These are phyloP conservation scores for Gallinago undulata DNA, from an alignment of 2,113 vertebrate species.

Conservation along the genomic window DNA sequence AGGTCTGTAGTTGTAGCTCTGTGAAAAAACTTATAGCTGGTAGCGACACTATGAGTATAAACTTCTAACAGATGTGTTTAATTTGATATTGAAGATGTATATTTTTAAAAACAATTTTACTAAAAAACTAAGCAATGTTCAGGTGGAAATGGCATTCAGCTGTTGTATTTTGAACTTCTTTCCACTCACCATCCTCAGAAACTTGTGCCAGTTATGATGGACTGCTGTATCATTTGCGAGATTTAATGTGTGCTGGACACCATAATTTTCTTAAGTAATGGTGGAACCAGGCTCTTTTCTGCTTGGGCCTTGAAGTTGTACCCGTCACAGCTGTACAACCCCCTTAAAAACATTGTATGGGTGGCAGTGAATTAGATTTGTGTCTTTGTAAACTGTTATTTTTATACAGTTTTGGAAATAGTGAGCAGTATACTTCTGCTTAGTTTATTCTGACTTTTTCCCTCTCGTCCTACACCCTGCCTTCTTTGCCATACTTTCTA, in stretches of 20 bases:
- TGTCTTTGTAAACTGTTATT: neutral
- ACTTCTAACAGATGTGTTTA: neutral
- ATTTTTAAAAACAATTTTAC: neutral
- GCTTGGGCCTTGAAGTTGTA: neutral
- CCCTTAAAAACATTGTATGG: neutral
- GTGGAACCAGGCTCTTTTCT: neutral
- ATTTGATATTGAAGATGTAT: neutral
- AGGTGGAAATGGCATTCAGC: neutral
- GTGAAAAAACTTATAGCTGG: neutral
- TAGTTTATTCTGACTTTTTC: neutral
- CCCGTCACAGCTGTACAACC: neutral
- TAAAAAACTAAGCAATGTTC: neutral
- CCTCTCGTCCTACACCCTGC: neutral
- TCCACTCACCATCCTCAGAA: neutral
- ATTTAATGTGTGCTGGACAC: neutral
- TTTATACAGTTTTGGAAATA: neutral
- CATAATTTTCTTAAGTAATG: neutral
- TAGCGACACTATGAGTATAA: neutral
- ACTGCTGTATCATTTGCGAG: neutral
- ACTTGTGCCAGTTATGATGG: neutral
- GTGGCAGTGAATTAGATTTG: neutral
- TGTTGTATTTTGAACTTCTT: neutral
- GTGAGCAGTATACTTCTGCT: neutral
- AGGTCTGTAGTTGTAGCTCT: neutral
- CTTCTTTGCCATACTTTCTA: neutral